phyloP scores from a whole-genome alignment of 2,113 vertebrate genomes.

The Pseudorhombus dupliciocellatus region DNA sequence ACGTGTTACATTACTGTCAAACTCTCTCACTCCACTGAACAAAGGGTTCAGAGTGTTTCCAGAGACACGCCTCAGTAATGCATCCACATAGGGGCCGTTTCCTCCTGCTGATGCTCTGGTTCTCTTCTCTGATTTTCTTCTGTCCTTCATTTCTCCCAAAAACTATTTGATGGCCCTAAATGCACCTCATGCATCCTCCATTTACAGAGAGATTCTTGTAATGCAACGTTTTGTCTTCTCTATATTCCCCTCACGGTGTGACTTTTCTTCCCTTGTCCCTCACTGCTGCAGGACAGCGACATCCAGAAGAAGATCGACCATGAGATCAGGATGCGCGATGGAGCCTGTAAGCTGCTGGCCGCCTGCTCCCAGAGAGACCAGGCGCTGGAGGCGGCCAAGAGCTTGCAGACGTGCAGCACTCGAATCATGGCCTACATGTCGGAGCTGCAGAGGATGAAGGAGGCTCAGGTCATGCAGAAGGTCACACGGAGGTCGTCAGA shows the following conservation, averaged over 20 bases:
- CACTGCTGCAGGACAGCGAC: slow-evolving; percentile 87
- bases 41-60: slow-evolving; percentile 22
- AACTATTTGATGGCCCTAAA: not conserved
- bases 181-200: not conserved
- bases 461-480: slow-evolving; percentile 89
- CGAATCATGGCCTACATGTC: slow-evolving; percentile 94
- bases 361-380: slow-evolving; percentile 92
- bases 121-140: slow-evolving; percentile 2
- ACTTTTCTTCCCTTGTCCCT: not conserved
- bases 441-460: slow-evolving; percentile 92
- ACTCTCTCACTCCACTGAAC: slow-evolving; percentile 21
- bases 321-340: slow-evolving; percentile 94
- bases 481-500: slow-evolving; percentile 89
- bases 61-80: slow-evolving; percentile 36
- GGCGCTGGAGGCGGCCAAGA: slow-evolving; percentile 91
- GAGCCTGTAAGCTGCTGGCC: slow-evolving; percentile 90
- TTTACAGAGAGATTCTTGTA: not conserved
- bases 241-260: not conserved
- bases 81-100: slow-evolving; percentile 1
- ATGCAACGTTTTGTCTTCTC: slow-evolving; percentile 8
- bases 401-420: slow-evolving; percentile 89
- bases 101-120: slow-evolving; percentile 6
- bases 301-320: slow-evolving; percentile 94
- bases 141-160: not conserved
- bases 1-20: slow-evolving; percentile 19